Evolutionary conservation across 2,888 invertebrate species (phyloP), one percentile per base, ranked within the genome.

Genomic region (Stenotaenia linearis): DNA sequence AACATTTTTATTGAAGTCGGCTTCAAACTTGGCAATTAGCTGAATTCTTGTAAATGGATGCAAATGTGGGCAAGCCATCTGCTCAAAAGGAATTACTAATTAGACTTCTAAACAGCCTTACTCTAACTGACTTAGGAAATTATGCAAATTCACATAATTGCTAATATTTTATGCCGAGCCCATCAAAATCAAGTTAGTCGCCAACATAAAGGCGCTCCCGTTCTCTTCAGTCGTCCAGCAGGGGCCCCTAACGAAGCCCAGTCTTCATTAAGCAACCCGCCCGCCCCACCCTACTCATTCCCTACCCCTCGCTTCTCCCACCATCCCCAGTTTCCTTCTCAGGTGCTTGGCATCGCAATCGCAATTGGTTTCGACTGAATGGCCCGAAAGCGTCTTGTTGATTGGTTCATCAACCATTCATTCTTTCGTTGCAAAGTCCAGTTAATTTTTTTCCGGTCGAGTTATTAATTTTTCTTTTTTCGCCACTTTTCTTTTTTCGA

Each of bases 31-130:
- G 75, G 79, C 75, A 79, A 79, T 79, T 79, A 79, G 75, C 25
- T 74, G 79, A 74, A 79, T 69, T 79, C 75, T 45, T 79, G 79
- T 74, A 79, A 79, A 79, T 79, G 79, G 79, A 79, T 79, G 79
- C 79, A 79, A 79, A 69, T 79, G 74, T 79, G 79, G 79, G 30
- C 69, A 50, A 79, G 35, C 74, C 79, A 79, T 79, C 79, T 79
- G 79, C 69, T 79, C 79, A 79, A 79, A 79, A 79, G 79, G 79
- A 79, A 79, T 79, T 79, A 74, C 79, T 79, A 79, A 79, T 79
- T 79, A 79, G 79, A 69, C 79, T 61, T 61, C 79, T 25, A 79
- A 79, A 79, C 79, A 79, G 79, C 79, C 74, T 79, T 79, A 74
- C 79, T 35, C 75, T 79, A 79, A 79, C 79, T 74, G 79, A 79